Evolutionary conservation across 2,113 vertebrate species (phyloP).

Genomic region (Engraulis encrasicolus): DNA sequence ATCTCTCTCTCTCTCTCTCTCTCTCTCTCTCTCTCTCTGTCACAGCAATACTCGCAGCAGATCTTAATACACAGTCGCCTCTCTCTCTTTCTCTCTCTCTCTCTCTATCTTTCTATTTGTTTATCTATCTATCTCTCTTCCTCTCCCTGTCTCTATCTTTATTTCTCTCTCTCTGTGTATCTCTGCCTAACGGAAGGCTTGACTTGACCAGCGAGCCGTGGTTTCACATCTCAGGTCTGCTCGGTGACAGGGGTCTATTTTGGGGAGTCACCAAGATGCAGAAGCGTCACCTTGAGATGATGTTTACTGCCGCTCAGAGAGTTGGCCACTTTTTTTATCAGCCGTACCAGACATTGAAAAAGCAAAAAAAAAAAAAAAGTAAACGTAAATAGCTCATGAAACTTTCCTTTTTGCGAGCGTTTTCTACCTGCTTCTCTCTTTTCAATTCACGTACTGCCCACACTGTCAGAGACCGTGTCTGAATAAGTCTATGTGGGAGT

Average conservation of each 20-base stretch:
- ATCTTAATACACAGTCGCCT: too few relatives aligned
- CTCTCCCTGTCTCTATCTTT: too few relatives aligned
- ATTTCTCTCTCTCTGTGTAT: too few relatives aligned
- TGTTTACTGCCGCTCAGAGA: background rate
- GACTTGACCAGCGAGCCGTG: background rate
- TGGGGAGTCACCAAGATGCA: background rate
- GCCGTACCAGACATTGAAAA: background rate
- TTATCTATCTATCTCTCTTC: too few relatives aligned
- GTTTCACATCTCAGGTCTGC: conserved; percentile 5
- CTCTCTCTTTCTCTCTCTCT: too few relatives aligned
- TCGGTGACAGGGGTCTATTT: conserved; percentile 2
- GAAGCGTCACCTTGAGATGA: background rate
- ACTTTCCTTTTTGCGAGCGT: background rate
- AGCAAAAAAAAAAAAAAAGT: background rate
- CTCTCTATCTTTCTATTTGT: too few relatives aligned
- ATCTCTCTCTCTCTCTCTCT: too few relatives aligned
- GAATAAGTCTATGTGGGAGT: too few relatives aligned
- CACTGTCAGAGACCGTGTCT: background rate
- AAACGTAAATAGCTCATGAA: background rate
- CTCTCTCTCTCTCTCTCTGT: too few relatives aligned
- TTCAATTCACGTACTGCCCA: background rate
- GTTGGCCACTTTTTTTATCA: too few relatives aligned
- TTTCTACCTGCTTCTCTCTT: background rate
- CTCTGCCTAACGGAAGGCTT: too few relatives aligned
- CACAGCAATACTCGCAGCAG: too few relatives aligned